Conservation (phyloP, 2,113 vertebrate genomes). For the chimpanzee (Pan troglodytes) region NHGRI_mPanTro3-v2.1_pri NC_072411.2:113842501-113843000, state of each 20-base stretch:
- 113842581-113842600: background rate
- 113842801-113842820: background rate
- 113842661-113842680: background rate
- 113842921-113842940: background rate
- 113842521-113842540: background rate
- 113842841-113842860: background rate
- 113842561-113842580: background rate
- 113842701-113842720: background rate
- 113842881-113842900: background rate
- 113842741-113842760: background rate
- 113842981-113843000: background rate
- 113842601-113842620: background rate
- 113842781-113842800: background rate
- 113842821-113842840: background rate
- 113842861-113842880: background rate
- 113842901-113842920: background rate
- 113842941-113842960: background rate
- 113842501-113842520: background rate
- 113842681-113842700: background rate
- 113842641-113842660: background rate
- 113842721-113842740: background rate
- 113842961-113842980: background rate
- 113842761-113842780: background rate
- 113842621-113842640: background rate
- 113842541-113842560: background rate